Percentiles rank a stretch among this genome's conserved stretches.
Evolutionary conservation across 2,113 vertebrate genomes (phyloP).

Genomic region (Strigops habroptila): DNA sequence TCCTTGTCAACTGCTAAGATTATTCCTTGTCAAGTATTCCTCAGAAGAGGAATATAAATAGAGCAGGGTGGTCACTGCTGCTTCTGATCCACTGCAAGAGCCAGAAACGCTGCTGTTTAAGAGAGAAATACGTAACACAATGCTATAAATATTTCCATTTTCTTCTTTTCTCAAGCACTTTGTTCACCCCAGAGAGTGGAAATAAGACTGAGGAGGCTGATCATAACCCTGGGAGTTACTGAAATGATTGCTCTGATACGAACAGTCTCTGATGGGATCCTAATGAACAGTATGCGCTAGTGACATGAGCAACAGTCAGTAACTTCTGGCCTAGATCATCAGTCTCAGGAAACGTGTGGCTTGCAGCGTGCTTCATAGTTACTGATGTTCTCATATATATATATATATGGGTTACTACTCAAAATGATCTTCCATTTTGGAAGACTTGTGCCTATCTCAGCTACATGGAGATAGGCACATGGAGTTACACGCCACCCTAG

Average conservation of each 20-base stretch:
- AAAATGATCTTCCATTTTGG: background rate
- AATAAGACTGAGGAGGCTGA: background rate
- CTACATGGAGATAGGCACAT: background rate
- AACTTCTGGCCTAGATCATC: background rate
- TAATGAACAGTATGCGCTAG: background rate
- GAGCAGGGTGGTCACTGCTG: background rate
- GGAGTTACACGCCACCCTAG: background rate
- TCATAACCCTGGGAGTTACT: background rate
- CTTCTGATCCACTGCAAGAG: background rate
- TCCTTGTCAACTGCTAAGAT: background rate
- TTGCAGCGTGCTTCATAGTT: background rate
- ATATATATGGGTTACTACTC: background rate
- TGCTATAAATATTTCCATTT: background rate
- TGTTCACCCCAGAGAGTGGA: background rate
- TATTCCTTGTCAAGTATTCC: no score
- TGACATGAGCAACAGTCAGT: background rate
- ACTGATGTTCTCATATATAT: background rate
- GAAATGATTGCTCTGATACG: background rate
- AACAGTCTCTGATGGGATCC: background rate
- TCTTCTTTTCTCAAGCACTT: background rate
- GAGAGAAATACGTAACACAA: background rate
- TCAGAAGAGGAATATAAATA: background rate
- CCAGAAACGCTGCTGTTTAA: background rate
- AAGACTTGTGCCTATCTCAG: background rate
- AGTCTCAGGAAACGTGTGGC: background rate